phyloP scores from a whole-genome alignment of 1,140 invertebrate species.

The Spodoptera frugiperda region DNA sequence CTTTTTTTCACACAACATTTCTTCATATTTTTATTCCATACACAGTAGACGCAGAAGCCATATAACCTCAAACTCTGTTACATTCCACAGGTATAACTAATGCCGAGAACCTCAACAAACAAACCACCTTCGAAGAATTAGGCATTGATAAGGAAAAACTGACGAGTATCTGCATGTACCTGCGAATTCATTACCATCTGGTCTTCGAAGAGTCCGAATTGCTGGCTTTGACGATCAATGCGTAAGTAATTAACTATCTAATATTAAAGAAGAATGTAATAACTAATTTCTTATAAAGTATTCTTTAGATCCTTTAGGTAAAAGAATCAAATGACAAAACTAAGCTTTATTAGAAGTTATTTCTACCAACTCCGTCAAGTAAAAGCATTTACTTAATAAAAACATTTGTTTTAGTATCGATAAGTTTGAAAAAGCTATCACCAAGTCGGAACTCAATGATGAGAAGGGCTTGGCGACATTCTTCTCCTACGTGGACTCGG shows the following conservation, averaged over 20 bases:
- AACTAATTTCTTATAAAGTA: too few relatives aligned
- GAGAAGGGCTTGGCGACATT: slow-evolving; percentile 60
- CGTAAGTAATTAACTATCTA: background rate
- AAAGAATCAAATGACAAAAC: too few relatives aligned
- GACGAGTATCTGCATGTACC: background rate
- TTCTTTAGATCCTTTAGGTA: too few relatives aligned
- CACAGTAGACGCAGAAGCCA: background rate
- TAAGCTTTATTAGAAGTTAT: too few relatives aligned
- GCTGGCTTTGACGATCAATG: background rate
- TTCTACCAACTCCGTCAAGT: too few relatives aligned
- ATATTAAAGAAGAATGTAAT: too few relatives aligned
- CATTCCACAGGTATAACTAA: background rate
- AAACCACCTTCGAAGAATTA: slow-evolving; percentile 12
- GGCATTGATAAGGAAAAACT: background rate
- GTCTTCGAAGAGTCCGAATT: background rate
- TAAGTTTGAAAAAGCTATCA: slow-evolving; percentile 70
- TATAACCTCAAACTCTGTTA: background rate
- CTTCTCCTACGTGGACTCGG: slow-evolving; percentile 62
- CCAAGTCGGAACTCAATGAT: slow-evolving; percentile 70
- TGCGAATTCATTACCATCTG: background rate
- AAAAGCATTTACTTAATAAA: background rate
- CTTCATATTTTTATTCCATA: too few relatives aligned
- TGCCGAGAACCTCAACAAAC: background rate
- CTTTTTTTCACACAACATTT: too few relatives aligned
- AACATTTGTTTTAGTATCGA: slow-evolving; percentile 11